Conservation (phyloP, 2,888 invertebrate species). For the Metacarcinus magister region DNA sequence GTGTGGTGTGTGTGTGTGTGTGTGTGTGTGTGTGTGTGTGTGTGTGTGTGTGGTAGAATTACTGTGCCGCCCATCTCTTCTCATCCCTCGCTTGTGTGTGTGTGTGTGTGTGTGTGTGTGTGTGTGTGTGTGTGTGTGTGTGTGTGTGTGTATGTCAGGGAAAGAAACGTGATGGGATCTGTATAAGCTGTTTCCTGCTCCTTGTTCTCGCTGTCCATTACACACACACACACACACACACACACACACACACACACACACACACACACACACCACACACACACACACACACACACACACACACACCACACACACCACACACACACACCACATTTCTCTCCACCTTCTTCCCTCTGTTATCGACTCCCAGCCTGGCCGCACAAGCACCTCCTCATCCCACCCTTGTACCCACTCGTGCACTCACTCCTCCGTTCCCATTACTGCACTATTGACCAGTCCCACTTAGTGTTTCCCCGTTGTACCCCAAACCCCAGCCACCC, state of each 20-base stretch:
- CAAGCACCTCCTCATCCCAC: neutral
- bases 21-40: no score
- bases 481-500: neutral
- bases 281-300: neutral
- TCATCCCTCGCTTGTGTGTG: no score
- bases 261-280: neutral
- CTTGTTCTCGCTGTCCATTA: neutral
- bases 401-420: neutral
- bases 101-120: no score
- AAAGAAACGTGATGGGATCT: neutral
- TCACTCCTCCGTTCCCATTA: neutral
- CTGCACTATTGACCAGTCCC: neutral
- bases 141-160: neutral
- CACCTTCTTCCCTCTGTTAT: neutral
- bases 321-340: neutral
- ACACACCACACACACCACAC: neutral
- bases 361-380: neutral
- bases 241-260: conserved; percentile 39
- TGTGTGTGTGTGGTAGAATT: no score
- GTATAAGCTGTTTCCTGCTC: conserved; percentile 11
- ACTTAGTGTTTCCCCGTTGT: neutral
- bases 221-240: conserved; percentile 59
- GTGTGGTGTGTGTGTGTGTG: no score
- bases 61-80: no score
- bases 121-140: neutral